Base-by-base conservation (phyloP, 2,113 vertebrate genomes). In the Felis chaus region DNA sequence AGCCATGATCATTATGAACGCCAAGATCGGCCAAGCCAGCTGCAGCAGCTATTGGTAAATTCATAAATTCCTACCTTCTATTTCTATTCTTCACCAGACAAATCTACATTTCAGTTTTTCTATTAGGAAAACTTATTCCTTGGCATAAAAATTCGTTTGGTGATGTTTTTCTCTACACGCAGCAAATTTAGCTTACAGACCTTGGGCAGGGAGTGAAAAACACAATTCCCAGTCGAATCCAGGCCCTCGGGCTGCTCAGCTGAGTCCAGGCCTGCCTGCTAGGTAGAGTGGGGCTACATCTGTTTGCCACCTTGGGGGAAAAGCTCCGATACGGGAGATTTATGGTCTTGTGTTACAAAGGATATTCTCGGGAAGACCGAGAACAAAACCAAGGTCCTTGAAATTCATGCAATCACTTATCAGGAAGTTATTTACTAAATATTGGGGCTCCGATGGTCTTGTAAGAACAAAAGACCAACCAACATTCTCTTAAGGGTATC, bases 41-140 rank as follows among this genome's bases (percentile, higher is more conserved):
- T 96, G 29, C 29, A 82, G 89, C 18, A 85, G 74, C 76, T 82
- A 82, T 25, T 45, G 57, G 55, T 55, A 94, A 97, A 89, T 93
- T 81, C 45, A 29, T 74, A 68, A 36, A 53, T 57, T 81, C 13
- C 41, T 79, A 57, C 41, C 14, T 84, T 89, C n/a, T 71, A 90
- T 25, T 45, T 82, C 48, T 36, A 84, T 78, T 92, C 31, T 93
- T 95, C 12, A 86, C 33, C 74, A 88, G n/a, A 90, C 5, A 96
- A 88, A 89, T 61, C 48, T 94, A 83, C 1, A 88, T 88, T 89
- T 29, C 74, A 65, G 12, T 53, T 82, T 85, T 88, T 69, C 65
- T 66, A 68, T 73, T 93, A 95, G 41, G 80, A 97, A 97, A 86
- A 89, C 31, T 68, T 88, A 84, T 61, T 96, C 39, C 53, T 61